These are phyloP conservation scores for Nanger granti DNA, from an alignment of 2,113 vertebrate species.

Conservation along the genomic window DNA sequence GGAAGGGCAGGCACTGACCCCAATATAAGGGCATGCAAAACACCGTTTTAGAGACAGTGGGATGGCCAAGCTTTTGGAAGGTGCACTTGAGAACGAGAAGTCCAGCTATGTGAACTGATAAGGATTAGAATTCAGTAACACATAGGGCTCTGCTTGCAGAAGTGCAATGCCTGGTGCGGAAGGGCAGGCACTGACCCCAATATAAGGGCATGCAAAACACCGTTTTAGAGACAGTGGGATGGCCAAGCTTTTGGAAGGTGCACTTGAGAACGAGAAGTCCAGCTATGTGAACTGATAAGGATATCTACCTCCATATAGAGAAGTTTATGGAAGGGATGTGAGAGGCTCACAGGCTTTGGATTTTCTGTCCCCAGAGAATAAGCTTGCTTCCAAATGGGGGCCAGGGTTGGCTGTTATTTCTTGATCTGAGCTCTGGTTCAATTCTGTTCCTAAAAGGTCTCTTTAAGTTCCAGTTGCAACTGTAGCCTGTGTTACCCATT, in stretches of 20 bases:
- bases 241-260: not conserved
- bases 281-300: not conserved
- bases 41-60: not conserved
- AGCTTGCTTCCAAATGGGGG: not conserved
- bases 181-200: not conserved
- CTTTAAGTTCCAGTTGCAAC: not conserved
- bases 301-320: not conserved
- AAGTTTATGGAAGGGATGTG: not conserved
- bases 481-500: not conserved
- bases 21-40: not conserved
- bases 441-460: not conserved
- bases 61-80: not conserved
- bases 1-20: not conserved
- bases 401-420: not conserved
- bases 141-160: not conserved
- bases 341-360: not conserved
- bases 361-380: not conserved
- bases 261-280: not conserved
- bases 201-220: not conserved
- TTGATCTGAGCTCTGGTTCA: not conserved
- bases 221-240: constrained; percentile 6
- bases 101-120: not conserved
- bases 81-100: not conserved
- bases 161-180: not conserved
- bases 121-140: no score